These are phyloP conservation scores for Hirundichthys speculiger DNA, from an alignment of 2,113 vertebrate species.

Conservation along the genomic window DNA sequence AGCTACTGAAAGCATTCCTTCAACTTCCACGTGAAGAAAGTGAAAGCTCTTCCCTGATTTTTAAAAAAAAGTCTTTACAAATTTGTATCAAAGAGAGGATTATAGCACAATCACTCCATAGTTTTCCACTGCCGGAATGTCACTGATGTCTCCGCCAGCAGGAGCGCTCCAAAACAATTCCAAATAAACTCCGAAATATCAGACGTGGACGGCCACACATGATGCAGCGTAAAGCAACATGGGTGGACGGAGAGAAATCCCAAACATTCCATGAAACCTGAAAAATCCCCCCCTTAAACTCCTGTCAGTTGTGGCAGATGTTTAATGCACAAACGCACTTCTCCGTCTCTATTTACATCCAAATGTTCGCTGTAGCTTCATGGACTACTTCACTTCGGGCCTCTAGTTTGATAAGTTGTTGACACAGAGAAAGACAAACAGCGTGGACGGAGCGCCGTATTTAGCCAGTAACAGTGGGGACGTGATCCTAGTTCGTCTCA, in stretches of 20 bases:
- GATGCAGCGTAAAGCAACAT: conserved; percentile 4
- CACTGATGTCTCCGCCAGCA: conserved; percentile 57
- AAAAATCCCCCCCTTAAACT: not conserved
- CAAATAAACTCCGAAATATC: conserved; percentile 9
- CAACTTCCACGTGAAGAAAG: conserved; percentile 25
- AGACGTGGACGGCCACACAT: not conserved
- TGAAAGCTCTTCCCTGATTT: conserved; percentile 40
- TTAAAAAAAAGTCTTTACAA: conserved; percentile 51
- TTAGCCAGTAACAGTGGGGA: conserved; percentile 1
- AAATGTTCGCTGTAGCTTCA: conserved; percentile 14
- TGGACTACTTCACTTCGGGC: conserved; percentile 36
- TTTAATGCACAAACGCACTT: conserved; percentile 52
- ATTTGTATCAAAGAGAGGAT: conserved; percentile 53
- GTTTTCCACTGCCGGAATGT: conserved; percentile 78
- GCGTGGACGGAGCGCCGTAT: too few species aligned
- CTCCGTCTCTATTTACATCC: conserved; percentile 19
- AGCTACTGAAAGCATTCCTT: conserved; percentile 63
- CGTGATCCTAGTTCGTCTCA: conserved; percentile 6
- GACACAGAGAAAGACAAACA: not conserved
- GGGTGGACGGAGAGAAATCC: conserved; percentile 31
- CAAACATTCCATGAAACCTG: conserved; percentile 65
- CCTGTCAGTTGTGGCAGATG: conserved; percentile 6
- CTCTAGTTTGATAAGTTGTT: conserved; percentile 41
- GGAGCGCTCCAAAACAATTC: conserved; percentile 27
- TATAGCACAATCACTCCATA: conserved; percentile 81